These are phyloP conservation scores for Anisognathus igniventris DNA, from an alignment of 2,797 vertebrate species.

Conservation along the genomic window DNA sequence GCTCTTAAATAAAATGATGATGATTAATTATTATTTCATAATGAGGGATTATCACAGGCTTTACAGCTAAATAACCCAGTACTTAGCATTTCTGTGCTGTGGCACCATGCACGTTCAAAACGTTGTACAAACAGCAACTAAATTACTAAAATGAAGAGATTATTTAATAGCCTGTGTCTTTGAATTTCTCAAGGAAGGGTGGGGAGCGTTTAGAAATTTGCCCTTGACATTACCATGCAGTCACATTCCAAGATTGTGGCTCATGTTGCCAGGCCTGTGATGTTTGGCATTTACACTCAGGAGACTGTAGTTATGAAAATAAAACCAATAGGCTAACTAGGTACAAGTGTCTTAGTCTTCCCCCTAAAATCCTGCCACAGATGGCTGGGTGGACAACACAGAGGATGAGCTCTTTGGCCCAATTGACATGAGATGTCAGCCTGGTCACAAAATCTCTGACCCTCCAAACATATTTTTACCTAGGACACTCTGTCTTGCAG, in stretches of 20 bases:
- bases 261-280: constrained; percentile 23
- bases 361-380: not conserved
- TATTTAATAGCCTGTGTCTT: constrained; percentile 71
- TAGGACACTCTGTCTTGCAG: not conserved
- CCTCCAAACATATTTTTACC: not conserved
- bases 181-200: constrained; percentile 81
- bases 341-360: not conserved
- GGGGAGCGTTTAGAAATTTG: constrained; percentile 68
- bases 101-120: constrained; percentile 24
- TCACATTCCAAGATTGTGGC: constrained; percentile 46
- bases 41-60: constrained; percentile 63
- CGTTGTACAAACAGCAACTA: constrained; percentile 49
- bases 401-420: not conserved
- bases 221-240: not conserved
- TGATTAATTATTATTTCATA: constrained; percentile 69
- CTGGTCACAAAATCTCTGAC: not conserved
- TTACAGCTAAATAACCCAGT: constrained; percentile 50
- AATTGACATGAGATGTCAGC: not conserved
- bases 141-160: constrained; percentile 75
- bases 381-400: not conserved
- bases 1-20: constrained; percentile 35
- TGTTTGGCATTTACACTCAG: constrained; percentile 5
- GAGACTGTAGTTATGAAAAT: constrained; percentile 20
- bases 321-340: not conserved
- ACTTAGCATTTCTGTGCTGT: constrained; percentile 39